A percentile compares a stretch with the other conserved stretches of the same genome.
phyloP scores from a whole-genome alignment of 2,888 invertebrate species.

The Ochropacha duplaris region DNA sequence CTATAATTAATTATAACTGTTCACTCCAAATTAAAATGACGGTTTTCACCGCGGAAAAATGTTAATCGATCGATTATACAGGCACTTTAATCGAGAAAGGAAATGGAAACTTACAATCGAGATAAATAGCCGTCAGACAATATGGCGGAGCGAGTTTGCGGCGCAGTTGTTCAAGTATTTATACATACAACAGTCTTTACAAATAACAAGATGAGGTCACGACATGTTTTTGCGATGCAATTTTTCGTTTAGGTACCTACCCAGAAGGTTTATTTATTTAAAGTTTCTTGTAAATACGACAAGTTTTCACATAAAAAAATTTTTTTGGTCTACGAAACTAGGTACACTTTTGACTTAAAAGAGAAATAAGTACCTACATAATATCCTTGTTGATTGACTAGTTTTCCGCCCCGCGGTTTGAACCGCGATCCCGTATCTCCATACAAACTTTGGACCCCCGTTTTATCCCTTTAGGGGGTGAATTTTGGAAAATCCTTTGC shows the following conservation, averaged over 20 bases:
- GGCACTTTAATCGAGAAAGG: slow-evolving; percentile 23
- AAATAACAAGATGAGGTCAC: not conserved
- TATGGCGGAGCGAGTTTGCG: not conserved
- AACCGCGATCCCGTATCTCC: too few species aligned
- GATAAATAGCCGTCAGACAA: slow-evolving; percentile 2
- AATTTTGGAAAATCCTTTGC: too few species aligned
- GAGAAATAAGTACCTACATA: too few species aligned
- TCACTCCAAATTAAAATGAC: slow-evolving; percentile 6
- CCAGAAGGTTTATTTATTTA: too few species aligned
- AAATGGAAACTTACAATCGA: slow-evolving; percentile 17
- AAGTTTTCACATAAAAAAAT: too few species aligned
- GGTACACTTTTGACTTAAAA: too few species aligned
- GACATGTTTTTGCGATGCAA: not conserved
- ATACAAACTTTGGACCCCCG: too few species aligned
- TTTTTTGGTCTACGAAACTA: too few species aligned
- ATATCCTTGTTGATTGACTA: too few species aligned
- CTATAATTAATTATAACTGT: not conserved
- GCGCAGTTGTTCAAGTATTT: not conserved
- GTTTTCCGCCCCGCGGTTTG: too few species aligned
- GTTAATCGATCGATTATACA: slow-evolving; percentile 26
- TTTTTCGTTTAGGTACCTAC: not conserved
- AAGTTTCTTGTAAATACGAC: too few species aligned
- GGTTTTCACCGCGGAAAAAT: slow-evolving; percentile 18
- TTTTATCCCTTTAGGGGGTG: too few species aligned
- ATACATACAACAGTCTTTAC: not conserved